Base-by-base conservation (phyloP, 2,888 invertebrate genomes). In the Coenonympha glycerion region DNA sequence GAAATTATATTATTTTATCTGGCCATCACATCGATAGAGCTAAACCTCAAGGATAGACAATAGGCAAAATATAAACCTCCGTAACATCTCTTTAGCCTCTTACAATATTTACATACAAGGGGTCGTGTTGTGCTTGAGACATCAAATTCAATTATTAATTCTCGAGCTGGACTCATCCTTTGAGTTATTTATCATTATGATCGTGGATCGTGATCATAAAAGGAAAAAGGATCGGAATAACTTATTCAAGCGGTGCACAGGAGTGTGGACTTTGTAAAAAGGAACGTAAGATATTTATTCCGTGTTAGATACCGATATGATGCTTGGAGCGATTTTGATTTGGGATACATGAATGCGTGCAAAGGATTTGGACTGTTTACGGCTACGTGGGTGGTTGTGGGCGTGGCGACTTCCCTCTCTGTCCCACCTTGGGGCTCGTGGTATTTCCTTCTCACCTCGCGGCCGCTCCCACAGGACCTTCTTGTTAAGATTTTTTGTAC, bases 301-400 rank as follows among this genome's bases (percentile, higher is more conserved):
- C 59, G 47, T 67, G 69, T 55, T 53, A 58, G 58, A 48, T 47
- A 51, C 61, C 51, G 54, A 52, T 56, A 63, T 62, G 76, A 76
- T 74, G 82, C 83, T 83, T 68, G 76, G 60, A 84, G 82, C 83
- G 80, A 79, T 85, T 84, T 85, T 79, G 81, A 81, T 85, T 86
- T 86, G 77, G 86, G 84, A 82, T 84, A 86, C 82, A 83, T 83
- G 85, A 82, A 83, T 85, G 79, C 85, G 80, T 84, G 84, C 85
- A 83, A 83, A 84, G 84, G 86, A 85, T 87, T 87, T 85, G 77
- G 84, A 82, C 85, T 85, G 83, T 85, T 87, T 84, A 86, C 75
- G 82, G 74, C 87, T 78, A 81, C 87, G 86, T 87, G 87, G 86
- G 87, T 87, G 87, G 87, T 76, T 83, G 73, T 82, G 81, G 86